phyloP scores from a whole-genome alignment of 2,888 invertebrate genomes.

The Crematogaster levior region DNA sequence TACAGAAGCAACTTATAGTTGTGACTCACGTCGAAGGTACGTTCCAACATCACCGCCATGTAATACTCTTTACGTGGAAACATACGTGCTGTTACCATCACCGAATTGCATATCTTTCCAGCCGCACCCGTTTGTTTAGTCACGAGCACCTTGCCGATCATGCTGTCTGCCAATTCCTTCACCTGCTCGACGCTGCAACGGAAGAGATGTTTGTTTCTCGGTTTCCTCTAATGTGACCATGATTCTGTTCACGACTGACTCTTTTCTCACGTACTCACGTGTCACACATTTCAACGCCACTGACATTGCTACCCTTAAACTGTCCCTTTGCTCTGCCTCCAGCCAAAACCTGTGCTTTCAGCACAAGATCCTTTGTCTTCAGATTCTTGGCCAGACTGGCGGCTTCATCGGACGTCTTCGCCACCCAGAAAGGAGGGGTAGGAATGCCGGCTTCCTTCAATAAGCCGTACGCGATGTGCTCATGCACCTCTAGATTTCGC shows the following conservation, averaged over 20 bases:
- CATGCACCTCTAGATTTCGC: slow-evolving; percentile 95
- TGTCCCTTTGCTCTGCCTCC: slow-evolving; percentile 96
- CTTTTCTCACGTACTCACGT: slow-evolving; percentile 87
- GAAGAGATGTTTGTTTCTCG: background rate
- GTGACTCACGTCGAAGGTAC: slow-evolving; percentile 89
- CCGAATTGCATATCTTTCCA: slow-evolving; percentile 95
- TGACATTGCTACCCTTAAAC: slow-evolving; percentile 96
- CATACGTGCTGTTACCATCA: slow-evolving; percentile 98
- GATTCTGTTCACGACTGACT: background rate
- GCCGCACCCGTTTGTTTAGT: slow-evolving; percentile 97
- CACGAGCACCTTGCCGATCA: slow-evolving; percentile 95
- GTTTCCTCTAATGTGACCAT: background rate
- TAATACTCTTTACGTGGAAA: slow-evolving; percentile 98
- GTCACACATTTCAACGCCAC: slow-evolving; percentile 95
- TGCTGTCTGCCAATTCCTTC: slow-evolving; percentile 91
- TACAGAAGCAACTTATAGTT: background rate
- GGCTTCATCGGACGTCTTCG: slow-evolving; percentile 92
- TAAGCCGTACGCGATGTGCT: slow-evolving; percentile 95
- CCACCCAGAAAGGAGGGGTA: slow-evolving; percentile 95
- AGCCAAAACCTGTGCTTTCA: slow-evolving; percentile 95
- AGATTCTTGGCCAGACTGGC: slow-evolving; percentile 90
- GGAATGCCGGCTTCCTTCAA: slow-evolving; percentile 93
- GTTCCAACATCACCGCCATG: slow-evolving; percentile 98
- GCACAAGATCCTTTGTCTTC: slow-evolving; percentile 91
- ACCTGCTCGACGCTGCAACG: slow-evolving; percentile 91